These are phyloP conservation scores for Sterrhoptilus dennistouni DNA, from an alignment of 2,113 vertebrate species.

Conservation along the genomic window DNA sequence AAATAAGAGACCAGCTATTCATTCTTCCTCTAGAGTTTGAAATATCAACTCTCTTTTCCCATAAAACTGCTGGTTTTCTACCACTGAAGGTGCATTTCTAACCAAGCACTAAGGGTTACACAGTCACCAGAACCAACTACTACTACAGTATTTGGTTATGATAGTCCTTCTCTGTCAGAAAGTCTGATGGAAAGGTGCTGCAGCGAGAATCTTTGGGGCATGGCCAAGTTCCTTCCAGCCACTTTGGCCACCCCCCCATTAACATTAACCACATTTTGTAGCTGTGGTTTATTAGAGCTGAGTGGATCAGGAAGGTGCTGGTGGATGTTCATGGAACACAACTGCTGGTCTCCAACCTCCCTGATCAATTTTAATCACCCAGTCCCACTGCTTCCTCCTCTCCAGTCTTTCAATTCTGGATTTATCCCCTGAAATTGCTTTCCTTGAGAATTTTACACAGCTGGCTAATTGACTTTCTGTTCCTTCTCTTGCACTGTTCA, in stretches of 20 bases:
- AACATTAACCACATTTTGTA: background rate
- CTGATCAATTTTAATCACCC: background rate
- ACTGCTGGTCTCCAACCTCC: background rate
- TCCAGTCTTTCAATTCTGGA: background rate
- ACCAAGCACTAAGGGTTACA: background rate
- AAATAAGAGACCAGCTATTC: background rate
- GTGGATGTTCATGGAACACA: background rate
- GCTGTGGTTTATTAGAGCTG: background rate
- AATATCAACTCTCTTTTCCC: background rate
- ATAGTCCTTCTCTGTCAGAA: background rate
- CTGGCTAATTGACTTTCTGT: constrained; percentile 7
- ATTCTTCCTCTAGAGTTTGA: background rate
- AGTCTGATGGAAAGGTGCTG: background rate
- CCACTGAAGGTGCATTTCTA: background rate
- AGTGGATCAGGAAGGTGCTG: background rate
- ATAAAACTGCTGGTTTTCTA: background rate
- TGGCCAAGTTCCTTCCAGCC: background rate
- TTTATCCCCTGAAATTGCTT: constrained; percentile 12
- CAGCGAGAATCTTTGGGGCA: background rate
- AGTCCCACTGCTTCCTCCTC: background rate
- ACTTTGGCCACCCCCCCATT: background rate
- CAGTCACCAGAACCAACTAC: background rate
- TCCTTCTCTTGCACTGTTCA: background rate
- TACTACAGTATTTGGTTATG: background rate
- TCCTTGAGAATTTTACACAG: constrained; percentile 5